These are phyloP conservation scores for Aspidiotus destructor DNA, from an alignment of 2,888 invertebrate species.

Conservation along the genomic window DNA sequence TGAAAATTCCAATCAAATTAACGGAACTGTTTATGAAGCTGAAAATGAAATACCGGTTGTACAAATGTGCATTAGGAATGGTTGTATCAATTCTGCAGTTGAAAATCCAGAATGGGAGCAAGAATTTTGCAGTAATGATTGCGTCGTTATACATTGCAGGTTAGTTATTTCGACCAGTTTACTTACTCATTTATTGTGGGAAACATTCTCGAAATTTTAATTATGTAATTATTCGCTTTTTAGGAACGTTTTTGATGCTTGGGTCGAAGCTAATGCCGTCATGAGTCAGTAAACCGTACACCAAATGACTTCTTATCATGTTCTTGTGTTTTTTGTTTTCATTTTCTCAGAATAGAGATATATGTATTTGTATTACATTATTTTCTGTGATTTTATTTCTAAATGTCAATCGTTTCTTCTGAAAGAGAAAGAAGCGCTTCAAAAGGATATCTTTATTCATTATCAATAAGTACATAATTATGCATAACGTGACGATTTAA, in stretches of 20 bases:
- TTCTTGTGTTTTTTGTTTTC: constrained; percentile 8
- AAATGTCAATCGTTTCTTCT: too few species aligned
- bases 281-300: not conserved
- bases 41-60: constrained; percentile 4
- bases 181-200: not conserved
- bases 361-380: too few species aligned
- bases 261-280: constrained; percentile 29
- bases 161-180: constrained; percentile 39
- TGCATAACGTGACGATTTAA: too few species aligned
- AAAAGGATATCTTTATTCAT: too few species aligned
- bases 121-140: constrained; percentile 94
- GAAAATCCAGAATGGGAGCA: constrained; percentile 92
- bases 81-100: constrained; percentile 82
- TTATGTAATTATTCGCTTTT: not conserved
- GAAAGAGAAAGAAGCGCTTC: too few species aligned
- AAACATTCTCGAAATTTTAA: not conserved
- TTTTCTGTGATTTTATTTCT: too few species aligned
- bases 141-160: constrained; percentile 93
- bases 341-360: not conserved
- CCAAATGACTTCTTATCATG: not conserved
- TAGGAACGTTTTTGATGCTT: constrained; percentile 29
- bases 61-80: constrained; percentile 68
- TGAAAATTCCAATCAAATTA: too few species aligned
- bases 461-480: too few species aligned
- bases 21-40: too few species aligned